These are phyloP conservation scores for Euwallacea fornicatus DNA, from an alignment of 1,140 invertebrate species.

Conservation along the genomic window DNA sequence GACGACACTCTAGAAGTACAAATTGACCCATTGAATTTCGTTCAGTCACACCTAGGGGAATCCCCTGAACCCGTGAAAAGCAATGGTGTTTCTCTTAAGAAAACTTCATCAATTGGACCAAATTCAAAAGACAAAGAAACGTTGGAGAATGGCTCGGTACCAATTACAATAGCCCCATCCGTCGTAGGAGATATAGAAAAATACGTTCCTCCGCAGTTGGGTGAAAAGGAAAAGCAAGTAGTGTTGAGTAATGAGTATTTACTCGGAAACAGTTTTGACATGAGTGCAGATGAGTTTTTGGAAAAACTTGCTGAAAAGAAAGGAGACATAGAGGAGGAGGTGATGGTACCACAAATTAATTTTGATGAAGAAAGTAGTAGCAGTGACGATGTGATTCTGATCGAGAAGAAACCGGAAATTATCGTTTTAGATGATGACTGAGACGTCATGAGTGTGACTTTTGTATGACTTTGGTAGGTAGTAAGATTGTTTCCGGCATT, in stretches of 20 bases:
- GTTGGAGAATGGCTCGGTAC: constrained; percentile 10
- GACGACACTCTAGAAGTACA: constrained; percentile 34
- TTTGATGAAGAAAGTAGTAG: constrained; percentile 34
- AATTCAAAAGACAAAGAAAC: neutral
- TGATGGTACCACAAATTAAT: constrained; percentile 24
- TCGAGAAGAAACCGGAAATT: constrained; percentile 38
- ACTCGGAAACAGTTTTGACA: constrained; percentile 33
- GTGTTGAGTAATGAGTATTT: constrained; percentile 35
- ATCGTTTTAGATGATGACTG: constrained; percentile 42
- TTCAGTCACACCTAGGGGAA: constrained; percentile 21
- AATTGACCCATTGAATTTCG: constrained; percentile 29
- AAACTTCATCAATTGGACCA: neutral
- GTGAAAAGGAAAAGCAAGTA: constrained; percentile 34
- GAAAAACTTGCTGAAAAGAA: constrained; percentile 24
- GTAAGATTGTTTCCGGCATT: neutral
- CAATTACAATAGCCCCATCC: constrained; percentile 5
- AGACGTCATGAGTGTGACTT: neutral
- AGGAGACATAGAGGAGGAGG: constrained; percentile 19
- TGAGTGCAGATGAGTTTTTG: constrained; percentile 33
- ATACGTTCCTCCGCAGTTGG: constrained; percentile 29
- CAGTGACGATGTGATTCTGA: constrained; percentile 36
- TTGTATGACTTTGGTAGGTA: no score
- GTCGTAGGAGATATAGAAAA: constrained; percentile 25
- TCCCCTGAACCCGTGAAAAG: neutral
- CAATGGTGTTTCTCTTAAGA: neutral